phyloP scores from a whole-genome alignment of 2,113 vertebrate genomes.

The Corythornis cristatus region DNA sequence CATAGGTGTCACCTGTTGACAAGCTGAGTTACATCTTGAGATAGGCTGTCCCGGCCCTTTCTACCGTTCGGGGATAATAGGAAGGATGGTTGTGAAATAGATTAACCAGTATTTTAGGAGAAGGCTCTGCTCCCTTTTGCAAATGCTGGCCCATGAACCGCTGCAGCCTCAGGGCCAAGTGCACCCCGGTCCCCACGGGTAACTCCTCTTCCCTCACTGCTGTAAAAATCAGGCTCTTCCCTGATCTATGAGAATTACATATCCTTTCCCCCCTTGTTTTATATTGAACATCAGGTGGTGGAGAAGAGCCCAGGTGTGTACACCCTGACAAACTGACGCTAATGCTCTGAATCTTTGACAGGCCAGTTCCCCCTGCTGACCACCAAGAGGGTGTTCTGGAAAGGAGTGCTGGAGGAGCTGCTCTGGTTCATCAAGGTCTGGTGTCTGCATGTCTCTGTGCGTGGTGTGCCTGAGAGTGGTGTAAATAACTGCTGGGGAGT shows the following conservation, averaged over 20 bases:
- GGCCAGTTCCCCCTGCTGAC: constrained; percentile 94
- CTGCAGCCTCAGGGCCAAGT: fast-evolving
- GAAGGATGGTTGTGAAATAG: neutral
- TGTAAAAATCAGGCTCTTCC: neutral
- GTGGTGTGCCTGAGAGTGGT: neutral
- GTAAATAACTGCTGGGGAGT: neutral
- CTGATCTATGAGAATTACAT: neutral
- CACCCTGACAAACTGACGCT: neutral
- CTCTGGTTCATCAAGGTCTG: constrained; percentile 96
- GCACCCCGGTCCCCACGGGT: fast-evolving
- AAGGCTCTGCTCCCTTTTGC: fast-evolving
- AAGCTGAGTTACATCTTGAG: no score
- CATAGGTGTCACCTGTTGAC: no score
- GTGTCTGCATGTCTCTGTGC: neutral
- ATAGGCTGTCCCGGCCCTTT: neutral
- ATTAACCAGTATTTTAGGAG: neutral
- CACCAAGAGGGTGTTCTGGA: constrained; percentile 96
- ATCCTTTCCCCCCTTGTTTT: neutral
- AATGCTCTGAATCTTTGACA: constrained; percentile 60
- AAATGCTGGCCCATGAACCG: fast-evolving
- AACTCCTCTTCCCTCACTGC: neutral
- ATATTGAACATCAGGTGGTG: neutral
- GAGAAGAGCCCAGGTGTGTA: neutral
- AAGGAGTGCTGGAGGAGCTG: constrained; percentile 92
- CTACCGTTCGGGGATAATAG: neutral